A percentile compares a stretch with the other conserved stretches of the same genome.
These are phyloP conservation scores for Manis javanica DNA, from an alignment of 2,797 vertebrate species.

Conservation along the genomic window DNA sequence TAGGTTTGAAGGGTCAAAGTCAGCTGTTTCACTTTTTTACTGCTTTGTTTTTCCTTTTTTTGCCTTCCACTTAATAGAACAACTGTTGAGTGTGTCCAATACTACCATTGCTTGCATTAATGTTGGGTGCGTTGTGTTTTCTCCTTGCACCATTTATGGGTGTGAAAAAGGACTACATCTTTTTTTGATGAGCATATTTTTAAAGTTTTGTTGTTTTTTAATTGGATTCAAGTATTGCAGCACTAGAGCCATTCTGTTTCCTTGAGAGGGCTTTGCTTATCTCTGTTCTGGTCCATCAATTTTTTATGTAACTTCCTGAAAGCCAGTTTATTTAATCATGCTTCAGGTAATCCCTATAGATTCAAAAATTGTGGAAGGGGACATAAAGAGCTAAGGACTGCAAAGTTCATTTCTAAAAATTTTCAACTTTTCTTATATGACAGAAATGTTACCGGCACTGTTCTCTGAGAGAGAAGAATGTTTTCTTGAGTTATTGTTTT, in stretches of 20 bases:
- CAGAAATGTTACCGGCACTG: not conserved
- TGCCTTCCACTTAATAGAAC: not conserved
- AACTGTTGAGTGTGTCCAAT: not conserved
- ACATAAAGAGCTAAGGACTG: not conserved
- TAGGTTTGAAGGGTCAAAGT: not conserved
- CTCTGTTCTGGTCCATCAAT: not conserved
- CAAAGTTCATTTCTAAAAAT: not conserved
- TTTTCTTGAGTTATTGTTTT: not conserved
- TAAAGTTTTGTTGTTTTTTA: not conserved
- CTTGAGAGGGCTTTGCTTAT: constrained; percentile 4
- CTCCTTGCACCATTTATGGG: not conserved
- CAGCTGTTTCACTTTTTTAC: not conserved
- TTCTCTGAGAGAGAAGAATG: not conserved
- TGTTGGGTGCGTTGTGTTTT: not conserved
- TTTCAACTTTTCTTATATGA: not conserved
- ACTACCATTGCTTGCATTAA: not conserved
- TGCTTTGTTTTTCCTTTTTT: not conserved
- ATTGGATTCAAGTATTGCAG: not conserved
- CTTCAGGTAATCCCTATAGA: not conserved
- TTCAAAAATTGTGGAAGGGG: not conserved
- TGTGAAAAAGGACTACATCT: not conserved
- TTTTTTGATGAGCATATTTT: not conserved
- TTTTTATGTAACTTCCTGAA: constrained; percentile 41
- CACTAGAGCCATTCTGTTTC: not conserved
- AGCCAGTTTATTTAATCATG: not conserved